Percentiles rank a stretch among this genome's conserved stretches.
Conservation (phyloP, 2,888 invertebrate genomes). For the Pelosia muscerda region DNA sequence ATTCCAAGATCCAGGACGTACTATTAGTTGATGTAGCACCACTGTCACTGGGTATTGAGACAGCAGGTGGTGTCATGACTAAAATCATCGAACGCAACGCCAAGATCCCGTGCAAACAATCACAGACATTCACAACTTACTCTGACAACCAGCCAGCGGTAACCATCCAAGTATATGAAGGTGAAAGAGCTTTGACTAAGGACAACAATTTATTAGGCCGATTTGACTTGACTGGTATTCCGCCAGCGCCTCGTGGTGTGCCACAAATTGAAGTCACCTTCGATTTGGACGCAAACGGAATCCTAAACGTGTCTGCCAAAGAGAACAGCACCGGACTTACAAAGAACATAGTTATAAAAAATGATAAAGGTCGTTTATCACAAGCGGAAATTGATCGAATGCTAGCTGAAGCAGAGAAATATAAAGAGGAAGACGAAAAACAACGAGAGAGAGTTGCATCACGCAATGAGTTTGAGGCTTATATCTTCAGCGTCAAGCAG, state of each 20-base stretch:
- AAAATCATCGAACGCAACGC: constrained; percentile 91
- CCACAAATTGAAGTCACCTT: constrained; percentile 91
- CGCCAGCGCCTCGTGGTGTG: constrained; percentile 89
- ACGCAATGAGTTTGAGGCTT: constrained; percentile 91
- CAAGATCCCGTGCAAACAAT: constrained; percentile 90
- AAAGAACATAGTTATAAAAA: constrained; percentile 93
- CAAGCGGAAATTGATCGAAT: constrained; percentile 94
- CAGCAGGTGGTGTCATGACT: constrained; percentile 93
- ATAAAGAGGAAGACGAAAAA: constrained; percentile 90
- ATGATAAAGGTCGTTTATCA: constrained; percentile 93
- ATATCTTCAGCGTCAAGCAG: constrained; percentile 90
- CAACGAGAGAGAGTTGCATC: constrained; percentile 89
- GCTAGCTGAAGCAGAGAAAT: constrained; percentile 91
- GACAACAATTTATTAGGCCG: constrained; percentile 90
- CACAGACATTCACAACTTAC: constrained; percentile 92
- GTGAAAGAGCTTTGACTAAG: constrained; percentile 93
- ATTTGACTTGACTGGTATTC: constrained; percentile 90
- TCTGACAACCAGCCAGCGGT: constrained; percentile 93
- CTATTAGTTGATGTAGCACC: constrained; percentile 87
- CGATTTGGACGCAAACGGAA: constrained; percentile 92
- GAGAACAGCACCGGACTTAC: constrained; percentile 89
- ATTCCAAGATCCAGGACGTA: constrained; percentile 91
- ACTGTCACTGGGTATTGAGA: constrained; percentile 92
- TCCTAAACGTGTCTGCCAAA: constrained; percentile 94
- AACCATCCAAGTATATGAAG: constrained; percentile 91